Base-by-base conservation (phyloP, 2,888 invertebrate genomes). In the Polydesmus complanatus region DNA sequence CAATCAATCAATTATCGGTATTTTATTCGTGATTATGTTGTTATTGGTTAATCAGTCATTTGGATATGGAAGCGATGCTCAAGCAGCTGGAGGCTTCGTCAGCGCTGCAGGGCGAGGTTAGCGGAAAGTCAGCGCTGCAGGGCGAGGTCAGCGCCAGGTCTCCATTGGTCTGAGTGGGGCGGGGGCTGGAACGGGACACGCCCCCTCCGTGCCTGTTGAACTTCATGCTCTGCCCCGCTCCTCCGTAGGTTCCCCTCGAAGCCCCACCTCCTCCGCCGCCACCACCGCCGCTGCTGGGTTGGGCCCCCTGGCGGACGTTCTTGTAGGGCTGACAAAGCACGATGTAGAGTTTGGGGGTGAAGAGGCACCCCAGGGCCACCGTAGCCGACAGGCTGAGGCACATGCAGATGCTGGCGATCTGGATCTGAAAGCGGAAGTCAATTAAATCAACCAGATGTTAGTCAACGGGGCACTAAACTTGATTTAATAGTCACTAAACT, bases 241-340 rank as follows among this genome's bases (percentile, higher is more conserved):
- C 48, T n/a, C 21, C 26, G 26, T 49, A 48, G 21, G 37, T 58
- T 14, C 22, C 52, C 22, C 25, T 49, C 51, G 23, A 27, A 47
- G 19, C 54, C 54, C 27, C 62, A 55, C 50, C 57, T 54, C 27
- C 62, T 62, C 25, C 55, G 19, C 66, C 65, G 50, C 54, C 51
- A 27, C 55, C 60, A 11, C 49, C 58, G 26, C 57, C 60, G 2
- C 60, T 63, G 56, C 59, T 54, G 64, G 77, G 77, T 47, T 70
- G 65, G 56, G 71, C 71, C 8, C 75, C 77, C 65, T 80, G 80
- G 3, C 86, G 79, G 1, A 85, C 83, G 70, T 87, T 88, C 71
- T 87, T 87, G 72, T 85, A 83, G 0, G 87, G 86, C 72, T 86
- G 86, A 69, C 84, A 85, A 14, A 87, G 75, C 18, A 86, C 83